Conservation (phyloP, 2,888 invertebrate genomes). For the Cacoxenus indagator region DNA sequence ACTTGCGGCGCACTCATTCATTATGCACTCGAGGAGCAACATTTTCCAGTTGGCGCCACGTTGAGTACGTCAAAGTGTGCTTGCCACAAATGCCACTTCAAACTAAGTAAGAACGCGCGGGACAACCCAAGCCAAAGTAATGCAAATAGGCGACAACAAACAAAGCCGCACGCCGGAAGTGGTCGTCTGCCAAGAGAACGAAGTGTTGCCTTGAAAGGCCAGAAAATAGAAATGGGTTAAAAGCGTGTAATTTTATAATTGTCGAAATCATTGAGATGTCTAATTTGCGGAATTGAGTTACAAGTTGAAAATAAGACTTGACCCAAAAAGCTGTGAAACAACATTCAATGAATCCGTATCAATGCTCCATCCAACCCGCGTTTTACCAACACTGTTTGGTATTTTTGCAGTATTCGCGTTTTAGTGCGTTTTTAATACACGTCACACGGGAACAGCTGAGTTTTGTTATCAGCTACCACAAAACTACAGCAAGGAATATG, state of each 20-base stretch:
- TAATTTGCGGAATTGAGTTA: neutral
- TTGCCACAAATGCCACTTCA: conserved; percentile 4
- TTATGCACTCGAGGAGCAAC: conserved; percentile 8
- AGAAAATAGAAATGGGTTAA: neutral
- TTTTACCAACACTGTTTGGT: too few relatives aligned
- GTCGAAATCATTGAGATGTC: neutral
- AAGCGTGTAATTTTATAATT: neutral
- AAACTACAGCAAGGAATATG: neutral
- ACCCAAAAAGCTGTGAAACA: too few relatives aligned
- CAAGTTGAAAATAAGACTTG: neutral
- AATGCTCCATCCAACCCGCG: too few relatives aligned
- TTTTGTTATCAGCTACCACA: too few relatives aligned
- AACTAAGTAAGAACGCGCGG: conserved; percentile 1
- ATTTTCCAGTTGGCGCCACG: neutral
- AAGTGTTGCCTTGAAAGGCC: neutral
- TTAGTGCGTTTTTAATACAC: too few relatives aligned
- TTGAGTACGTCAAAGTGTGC: neutral
- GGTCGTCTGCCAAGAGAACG: too few relatives aligned
- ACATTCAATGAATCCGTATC: too few relatives aligned
- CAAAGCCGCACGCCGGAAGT: too few relatives aligned
- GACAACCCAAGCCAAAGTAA: neutral
- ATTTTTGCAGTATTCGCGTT: too few relatives aligned
- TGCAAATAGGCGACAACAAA: neutral
- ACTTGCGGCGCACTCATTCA: neutral
- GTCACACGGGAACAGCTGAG: too few relatives aligned